These are phyloP conservation scores for human (Homo sapiens) DNA, from an alignment of 2,113 vertebrate genomes.

Conservation along the genomic window GRCh38 chrX:12350001-12350500, in stretches of 20 bases:
- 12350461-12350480: neutral
- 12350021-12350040: constrained; percentile 1
- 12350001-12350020: neutral
- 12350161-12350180: neutral
- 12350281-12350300: neutral
- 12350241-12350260: neutral
- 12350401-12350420: neutral
- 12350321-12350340: neutral
- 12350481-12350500: constrained; percentile 28
- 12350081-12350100: neutral
- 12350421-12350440: neutral
- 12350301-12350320: neutral
- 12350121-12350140: neutral
- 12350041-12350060: neutral
- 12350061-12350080: neutral
- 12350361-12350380: neutral
- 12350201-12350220: neutral
- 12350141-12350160: neutral
- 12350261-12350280: neutral
- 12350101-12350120: neutral
- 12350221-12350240: neutral
- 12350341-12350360: neutral
- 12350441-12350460: neutral
- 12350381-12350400: neutral
- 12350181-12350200: neutral